Evolutionary conservation across 2,888 invertebrate genomes (phyloP), one percentile per base, ranked within the genome.

Genomic region (Dicyrtoma fusca): DNA sequence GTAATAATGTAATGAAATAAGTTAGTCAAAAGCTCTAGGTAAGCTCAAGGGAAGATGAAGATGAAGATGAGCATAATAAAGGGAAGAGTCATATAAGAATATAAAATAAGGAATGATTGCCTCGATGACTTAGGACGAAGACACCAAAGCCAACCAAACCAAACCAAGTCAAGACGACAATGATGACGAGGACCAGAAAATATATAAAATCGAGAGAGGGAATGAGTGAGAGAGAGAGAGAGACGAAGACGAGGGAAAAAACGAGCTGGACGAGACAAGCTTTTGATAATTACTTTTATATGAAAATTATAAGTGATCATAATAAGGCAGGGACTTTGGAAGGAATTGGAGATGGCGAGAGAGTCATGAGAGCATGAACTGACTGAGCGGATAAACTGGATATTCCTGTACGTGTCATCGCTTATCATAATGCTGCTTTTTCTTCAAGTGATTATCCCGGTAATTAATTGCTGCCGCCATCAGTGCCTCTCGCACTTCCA

Each of bases 221-320:
- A 53, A 66, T 34, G 19, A n/a, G 13, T 25, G 23, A 57, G 45
- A 4, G 13, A 42, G 17, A 44, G 13, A 34, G 34, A 34, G 8
- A 4, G 21, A 69, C 4, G 2, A 23, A 61, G 23, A 59, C n/a
- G 69, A 61, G 14, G 44, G 21, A 44, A 34, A 61, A 69, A 69
- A 69, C 61, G 53, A 61, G 62, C 61, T 69, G 61, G 69, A 69
- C 62, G 68, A 68, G 68, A 68, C 68, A 57, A 53, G 68, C n/a
- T 61, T 62, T 49, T 64, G 65, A 71, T 71, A 65, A 71, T 65
- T 64, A 65, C 64, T 65, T 65, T 71, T 64, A 65, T 71, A 71
- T 63, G 65, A 71, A 71, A 71, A 71, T 71, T 71, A 65, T 71
- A 65, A 71, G 71, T 65, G 65, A 65, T 71, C 64, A 65, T 57